Conservation (phyloP, 2,888 invertebrate genomes). For the Morpho deidamia region DNA sequence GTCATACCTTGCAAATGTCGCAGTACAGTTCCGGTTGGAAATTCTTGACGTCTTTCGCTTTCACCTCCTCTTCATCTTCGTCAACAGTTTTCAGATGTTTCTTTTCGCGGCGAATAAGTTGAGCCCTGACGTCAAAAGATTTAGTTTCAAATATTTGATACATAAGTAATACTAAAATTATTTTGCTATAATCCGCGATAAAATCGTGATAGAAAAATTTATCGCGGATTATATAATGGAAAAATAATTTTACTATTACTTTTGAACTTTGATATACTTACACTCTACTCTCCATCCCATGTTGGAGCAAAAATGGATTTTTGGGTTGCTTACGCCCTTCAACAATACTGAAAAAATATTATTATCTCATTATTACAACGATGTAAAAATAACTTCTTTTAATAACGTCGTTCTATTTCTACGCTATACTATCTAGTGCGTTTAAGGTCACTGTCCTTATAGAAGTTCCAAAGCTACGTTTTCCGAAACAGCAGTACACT, state of each 20-base stretch:
- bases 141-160: too few relatives aligned
- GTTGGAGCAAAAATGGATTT: constrained; percentile 48
- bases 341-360: constrained; percentile 45
- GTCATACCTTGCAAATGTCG: constrained; percentile 55
- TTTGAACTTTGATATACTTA: constrained; percentile 19
- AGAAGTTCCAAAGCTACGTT: too few relatives aligned
- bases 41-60: constrained; percentile 21
- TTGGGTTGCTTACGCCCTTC: constrained; percentile 54
- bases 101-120: constrained; percentile 60
- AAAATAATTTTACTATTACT: too few relatives aligned
- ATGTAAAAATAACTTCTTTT: too few relatives aligned
- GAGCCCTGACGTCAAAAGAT: constrained; percentile 34
- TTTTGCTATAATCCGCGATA: too few relatives aligned
- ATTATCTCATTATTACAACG: too few relatives aligned
- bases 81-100: constrained; percentile 30
- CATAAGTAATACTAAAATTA: neutral
- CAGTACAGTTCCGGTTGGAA: constrained; percentile 47
- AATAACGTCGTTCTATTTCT: too few relatives aligned
- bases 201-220: too few relatives aligned
- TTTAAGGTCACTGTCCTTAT: too few relatives aligned
- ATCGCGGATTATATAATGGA: too few relatives aligned
- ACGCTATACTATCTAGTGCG: too few relatives aligned
- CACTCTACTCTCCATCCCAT: constrained; percentile 35
- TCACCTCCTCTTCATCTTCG: constrained; percentile 17
- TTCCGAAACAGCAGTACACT: too few relatives aligned